Conservation (phyloP, 2,113 vertebrate species). For the Nansenia antarctica region DNA sequence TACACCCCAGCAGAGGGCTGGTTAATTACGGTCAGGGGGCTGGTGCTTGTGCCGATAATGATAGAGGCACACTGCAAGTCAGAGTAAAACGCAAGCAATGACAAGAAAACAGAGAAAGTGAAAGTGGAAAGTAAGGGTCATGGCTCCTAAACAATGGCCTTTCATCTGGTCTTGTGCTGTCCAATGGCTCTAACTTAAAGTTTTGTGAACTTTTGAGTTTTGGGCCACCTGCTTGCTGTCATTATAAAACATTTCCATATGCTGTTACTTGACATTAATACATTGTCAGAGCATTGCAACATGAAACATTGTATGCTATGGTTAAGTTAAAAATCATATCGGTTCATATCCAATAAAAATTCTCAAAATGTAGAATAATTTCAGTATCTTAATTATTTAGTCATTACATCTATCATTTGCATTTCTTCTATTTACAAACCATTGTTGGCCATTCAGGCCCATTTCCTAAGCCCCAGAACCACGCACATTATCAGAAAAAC, state of each 20-base stretch:
- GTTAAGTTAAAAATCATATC: too few relatives aligned
- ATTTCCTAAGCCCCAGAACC: conserved; percentile 9
- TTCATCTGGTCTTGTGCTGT: not conserved
- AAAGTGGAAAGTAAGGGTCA: conserved; percentile 2
- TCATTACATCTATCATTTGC: not conserved
- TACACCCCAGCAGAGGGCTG: not conserved
- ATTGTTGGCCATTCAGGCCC: not conserved
- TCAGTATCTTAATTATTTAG: not conserved
- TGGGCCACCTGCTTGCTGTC: not conserved
- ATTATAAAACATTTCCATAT: not conserved
- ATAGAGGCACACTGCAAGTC: conserved; percentile 30
- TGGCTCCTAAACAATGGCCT: not conserved
- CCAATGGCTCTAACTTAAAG: not conserved
- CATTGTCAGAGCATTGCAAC: not conserved
- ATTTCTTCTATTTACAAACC: not conserved
- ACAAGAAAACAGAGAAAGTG: conserved; percentile 13
- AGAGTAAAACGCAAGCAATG: conserved; percentile 15
- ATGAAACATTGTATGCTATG: too few relatives aligned
- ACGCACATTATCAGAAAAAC: not conserved
- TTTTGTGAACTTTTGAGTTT: not conserved
- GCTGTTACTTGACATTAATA: not conserved
- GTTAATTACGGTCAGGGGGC: too few relatives aligned
- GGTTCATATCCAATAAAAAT: too few relatives aligned
- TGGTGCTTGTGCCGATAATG: not conserved
- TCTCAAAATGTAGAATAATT: not conserved